Percentiles rank a stretch among this genome's conserved stretches.
Conservation (phyloP, 2,888 invertebrate genomes). For the Dendrolimus houi region DNA sequence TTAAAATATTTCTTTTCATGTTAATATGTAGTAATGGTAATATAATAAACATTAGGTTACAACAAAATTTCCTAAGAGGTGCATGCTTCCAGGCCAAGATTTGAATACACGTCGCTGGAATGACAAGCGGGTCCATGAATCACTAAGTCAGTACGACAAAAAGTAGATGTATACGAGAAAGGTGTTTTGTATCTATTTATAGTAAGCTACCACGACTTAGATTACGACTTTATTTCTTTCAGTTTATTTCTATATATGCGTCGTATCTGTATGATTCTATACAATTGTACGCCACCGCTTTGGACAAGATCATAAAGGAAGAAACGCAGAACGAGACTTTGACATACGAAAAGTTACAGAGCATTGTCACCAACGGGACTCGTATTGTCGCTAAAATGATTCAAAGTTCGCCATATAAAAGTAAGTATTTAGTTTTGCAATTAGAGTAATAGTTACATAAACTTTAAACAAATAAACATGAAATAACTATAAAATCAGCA, state of each 20-base stretch:
- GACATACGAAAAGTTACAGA: slow-evolving; percentile 79
- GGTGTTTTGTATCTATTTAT: too few relatives aligned
- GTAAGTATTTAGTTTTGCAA: slow-evolving; percentile 73
- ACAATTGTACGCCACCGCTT: slow-evolving; percentile 90
- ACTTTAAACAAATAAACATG: background rate
- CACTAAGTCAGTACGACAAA: too few relatives aligned
- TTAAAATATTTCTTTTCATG: too few relatives aligned
- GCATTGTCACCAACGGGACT: slow-evolving; percentile 89
- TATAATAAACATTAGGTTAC: too few relatives aligned
- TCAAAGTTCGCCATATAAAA: slow-evolving; percentile 88
- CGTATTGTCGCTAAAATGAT: slow-evolving; percentile 92
- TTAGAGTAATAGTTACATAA: background rate
- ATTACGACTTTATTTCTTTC: slow-evolving; percentile 46
- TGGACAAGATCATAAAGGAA: slow-evolving; percentile 83
- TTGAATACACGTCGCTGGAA: too few relatives aligned
- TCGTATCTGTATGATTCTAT: slow-evolving; percentile 97
- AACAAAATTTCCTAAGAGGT: too few relatives aligned
- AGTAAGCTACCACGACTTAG: too few relatives aligned
- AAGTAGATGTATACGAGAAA: too few relatives aligned
- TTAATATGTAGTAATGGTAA: too few relatives aligned
- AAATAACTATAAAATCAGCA: too few relatives aligned
- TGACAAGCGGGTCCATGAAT: too few relatives aligned
- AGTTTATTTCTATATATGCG: slow-evolving; percentile 93
- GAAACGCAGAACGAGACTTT: slow-evolving; percentile 61
- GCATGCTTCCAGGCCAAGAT: too few relatives aligned